These are phyloP conservation scores for Acrobasis suavella DNA, from an alignment of 2,888 invertebrate genomes.

Conservation along the genomic window DNA sequence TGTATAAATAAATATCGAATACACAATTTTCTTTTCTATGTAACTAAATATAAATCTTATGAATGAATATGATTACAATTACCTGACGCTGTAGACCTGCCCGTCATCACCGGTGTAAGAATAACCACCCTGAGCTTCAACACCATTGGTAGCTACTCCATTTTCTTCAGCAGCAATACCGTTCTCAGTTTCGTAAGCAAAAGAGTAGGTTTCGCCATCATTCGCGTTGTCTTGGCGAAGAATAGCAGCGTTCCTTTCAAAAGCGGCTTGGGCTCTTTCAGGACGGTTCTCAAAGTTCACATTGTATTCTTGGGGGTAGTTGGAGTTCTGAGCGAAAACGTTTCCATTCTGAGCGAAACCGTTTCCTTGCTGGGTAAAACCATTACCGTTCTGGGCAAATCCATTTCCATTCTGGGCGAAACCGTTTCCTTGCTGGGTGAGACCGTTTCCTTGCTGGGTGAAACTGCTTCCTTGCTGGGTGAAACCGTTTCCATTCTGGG, in stretches of 20 bases:
- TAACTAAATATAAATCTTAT: too few species aligned
- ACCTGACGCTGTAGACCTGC: constrained; percentile 68
- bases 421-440: constrained; percentile 35
- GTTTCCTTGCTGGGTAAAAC: constrained; percentile 29
- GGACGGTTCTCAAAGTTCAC: constrained; percentile 40
- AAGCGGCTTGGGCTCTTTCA: constrained; percentile 64
- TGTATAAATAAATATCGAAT: too few species aligned
- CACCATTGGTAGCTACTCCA: constrained; percentile 70
- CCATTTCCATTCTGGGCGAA: constrained; percentile 33
- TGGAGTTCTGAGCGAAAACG: constrained; percentile 31
- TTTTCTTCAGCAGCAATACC: constrained; percentile 70
- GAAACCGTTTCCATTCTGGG: constrained; percentile 29
- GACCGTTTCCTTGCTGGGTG: constrained; percentile 32
- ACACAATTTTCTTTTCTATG: too few species aligned
- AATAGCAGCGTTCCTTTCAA: constrained; percentile 68
- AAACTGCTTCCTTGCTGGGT: constrained; percentile 28
- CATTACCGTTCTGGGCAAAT: constrained; percentile 30
- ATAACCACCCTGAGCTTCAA: constrained; percentile 68
- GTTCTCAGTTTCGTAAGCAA: constrained; percentile 71
- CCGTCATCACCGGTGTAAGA: constrained; percentile 76
- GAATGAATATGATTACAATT: constrained; percentile 22
- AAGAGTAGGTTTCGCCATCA: constrained; percentile 67
- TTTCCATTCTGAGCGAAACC: constrained; percentile 25
- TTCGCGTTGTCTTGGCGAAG: constrained; percentile 66
- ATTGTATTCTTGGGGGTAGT: constrained; percentile 36